A percentile compares a stretch with the other conserved stretches of the same genome.
Conservation (phyloP, 2,888 invertebrate genomes). For the Eupithecia exiguata region DNA sequence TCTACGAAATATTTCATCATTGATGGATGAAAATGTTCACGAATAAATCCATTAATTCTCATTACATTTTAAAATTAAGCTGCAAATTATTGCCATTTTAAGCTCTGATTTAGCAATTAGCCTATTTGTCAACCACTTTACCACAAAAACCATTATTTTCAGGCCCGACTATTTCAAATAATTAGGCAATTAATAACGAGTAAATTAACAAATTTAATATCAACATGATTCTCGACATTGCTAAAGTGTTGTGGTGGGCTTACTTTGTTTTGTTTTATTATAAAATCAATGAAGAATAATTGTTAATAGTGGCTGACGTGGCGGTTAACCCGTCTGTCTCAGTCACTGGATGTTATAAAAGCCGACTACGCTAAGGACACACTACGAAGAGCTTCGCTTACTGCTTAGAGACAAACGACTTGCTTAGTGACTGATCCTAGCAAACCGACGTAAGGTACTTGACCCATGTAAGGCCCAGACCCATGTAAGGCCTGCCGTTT, state of each 20-base stretch:
- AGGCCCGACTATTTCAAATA: slow-evolving; percentile 34
- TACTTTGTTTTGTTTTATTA: neutral
- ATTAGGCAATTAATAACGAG: slow-evolving; percentile 34
- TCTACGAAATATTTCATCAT: neutral
- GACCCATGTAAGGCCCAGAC: too few relatives aligned
- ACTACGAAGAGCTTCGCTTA: too few relatives aligned
- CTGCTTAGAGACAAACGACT: too few relatives aligned
- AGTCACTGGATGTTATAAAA: too few relatives aligned
- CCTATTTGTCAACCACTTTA: slow-evolving; percentile 36
- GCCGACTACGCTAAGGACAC: too few relatives aligned
- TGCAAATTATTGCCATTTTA: slow-evolving; percentile 6
- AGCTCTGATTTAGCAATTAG: slow-evolving; percentile 9
- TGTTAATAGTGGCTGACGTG: too few relatives aligned
- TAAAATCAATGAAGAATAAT: neutral
- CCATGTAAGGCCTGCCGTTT: too few relatives aligned
- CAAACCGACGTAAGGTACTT: too few relatives aligned
- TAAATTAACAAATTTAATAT: slow-evolving; percentile 27
- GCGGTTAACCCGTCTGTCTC: too few relatives aligned
- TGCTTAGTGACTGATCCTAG: too few relatives aligned
- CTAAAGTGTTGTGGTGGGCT: slow-evolving; percentile 2
- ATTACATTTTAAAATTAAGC: neutral
- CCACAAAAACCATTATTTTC: slow-evolving; percentile 28
- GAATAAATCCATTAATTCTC: neutral
- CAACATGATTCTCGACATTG: slow-evolving; percentile 9
- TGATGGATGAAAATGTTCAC: neutral